A percentile compares a stretch with the other conserved stretches of the same genome.
Evolutionary conservation across 2,888 invertebrate species (phyloP).

Genomic region (Rhaphigaster nebulosa): DNA sequence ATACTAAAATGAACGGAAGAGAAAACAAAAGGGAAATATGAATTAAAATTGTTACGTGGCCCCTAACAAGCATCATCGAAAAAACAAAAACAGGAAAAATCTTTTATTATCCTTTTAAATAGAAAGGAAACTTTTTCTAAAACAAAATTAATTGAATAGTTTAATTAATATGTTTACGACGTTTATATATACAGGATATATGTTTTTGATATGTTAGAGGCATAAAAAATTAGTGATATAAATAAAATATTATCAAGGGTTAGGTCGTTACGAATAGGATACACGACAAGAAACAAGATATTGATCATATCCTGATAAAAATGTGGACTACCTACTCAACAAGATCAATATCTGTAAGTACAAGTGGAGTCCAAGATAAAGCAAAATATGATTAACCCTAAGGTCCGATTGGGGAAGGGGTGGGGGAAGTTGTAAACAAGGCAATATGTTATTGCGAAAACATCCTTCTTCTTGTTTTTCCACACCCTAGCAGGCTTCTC

Average conservation of each 20-base stretch:
- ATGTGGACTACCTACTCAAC: not conserved
- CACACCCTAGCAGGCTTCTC: conserved; percentile 7
- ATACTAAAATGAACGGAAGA: no score
- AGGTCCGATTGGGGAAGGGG: not conserved
- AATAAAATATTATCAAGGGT: not conserved
- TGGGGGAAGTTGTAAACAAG: not conserved
- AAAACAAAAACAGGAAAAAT: no score
- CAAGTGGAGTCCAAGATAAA: not conserved
- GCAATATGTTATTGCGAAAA: conserved; percentile 19
- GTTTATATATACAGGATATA: no score
- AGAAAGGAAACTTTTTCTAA: no score
- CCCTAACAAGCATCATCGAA: no score
- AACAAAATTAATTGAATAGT: no score
- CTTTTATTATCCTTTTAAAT: no score
- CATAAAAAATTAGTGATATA: not conserved
- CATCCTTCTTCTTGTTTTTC: conserved; percentile 20
- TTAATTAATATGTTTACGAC: no score
- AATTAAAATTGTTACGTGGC: no score
- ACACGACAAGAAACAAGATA: not conserved
- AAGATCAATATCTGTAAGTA: not conserved
- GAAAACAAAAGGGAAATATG: no score
- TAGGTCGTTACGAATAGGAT: not conserved
- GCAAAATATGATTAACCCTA: not conserved
- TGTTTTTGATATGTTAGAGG: no score
- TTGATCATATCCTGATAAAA: not conserved